Evolutionary conservation across 1,140 invertebrate species (phyloP).

Genomic region (Diabrotica undecimpunctata): DNA sequence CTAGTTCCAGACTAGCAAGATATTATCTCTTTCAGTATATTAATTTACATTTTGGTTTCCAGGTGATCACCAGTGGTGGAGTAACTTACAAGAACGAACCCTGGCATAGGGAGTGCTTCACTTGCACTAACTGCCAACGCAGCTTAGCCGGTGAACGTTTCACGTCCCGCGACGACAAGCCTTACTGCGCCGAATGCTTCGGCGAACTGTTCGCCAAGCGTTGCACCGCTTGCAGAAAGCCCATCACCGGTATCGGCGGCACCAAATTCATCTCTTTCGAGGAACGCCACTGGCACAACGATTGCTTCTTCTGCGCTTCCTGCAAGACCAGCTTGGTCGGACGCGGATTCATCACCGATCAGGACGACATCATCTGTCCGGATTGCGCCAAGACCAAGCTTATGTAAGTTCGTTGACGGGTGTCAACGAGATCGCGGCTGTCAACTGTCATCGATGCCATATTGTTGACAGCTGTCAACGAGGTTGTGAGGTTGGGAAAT

Average conservation of each 20-base stretch:
- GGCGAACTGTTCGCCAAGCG: conserved; percentile 98
- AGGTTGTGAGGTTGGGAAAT: conserved; percentile 4
- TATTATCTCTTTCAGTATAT: too few species aligned
- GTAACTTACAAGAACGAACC: conserved; percentile 99
- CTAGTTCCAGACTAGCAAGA: too few species aligned
- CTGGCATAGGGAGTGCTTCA: conserved; percentile 99
- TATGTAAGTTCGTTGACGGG: conserved; percentile 60
- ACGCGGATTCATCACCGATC: conserved; percentile 98
- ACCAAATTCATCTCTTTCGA: conserved; percentile 78
- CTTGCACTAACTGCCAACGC: conserved; percentile 93
- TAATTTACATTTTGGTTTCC: conserved; percentile 31
- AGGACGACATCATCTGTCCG: conserved; percentile 94
- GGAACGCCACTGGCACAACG: conserved; percentile 96
- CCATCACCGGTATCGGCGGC: conserved; percentile 97
- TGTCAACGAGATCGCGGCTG: neutral
- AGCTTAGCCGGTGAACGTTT: conserved; percentile 96
- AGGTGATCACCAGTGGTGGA: conserved; percentile 98
- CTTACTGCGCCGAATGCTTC: conserved; percentile 98
- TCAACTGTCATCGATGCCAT: neutral
- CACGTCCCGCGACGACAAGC: conserved; percentile 97
- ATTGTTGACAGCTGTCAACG: neutral
- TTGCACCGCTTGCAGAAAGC: conserved; percentile 93
- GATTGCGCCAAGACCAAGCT: conserved; percentile 97
- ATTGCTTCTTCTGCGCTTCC: conserved; percentile 96
- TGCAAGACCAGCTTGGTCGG: conserved; percentile 95